Evolutionary conservation across 2,113 vertebrate genomes (phyloP).

Genomic region (Phrynosoma platyrhinos): DNA sequence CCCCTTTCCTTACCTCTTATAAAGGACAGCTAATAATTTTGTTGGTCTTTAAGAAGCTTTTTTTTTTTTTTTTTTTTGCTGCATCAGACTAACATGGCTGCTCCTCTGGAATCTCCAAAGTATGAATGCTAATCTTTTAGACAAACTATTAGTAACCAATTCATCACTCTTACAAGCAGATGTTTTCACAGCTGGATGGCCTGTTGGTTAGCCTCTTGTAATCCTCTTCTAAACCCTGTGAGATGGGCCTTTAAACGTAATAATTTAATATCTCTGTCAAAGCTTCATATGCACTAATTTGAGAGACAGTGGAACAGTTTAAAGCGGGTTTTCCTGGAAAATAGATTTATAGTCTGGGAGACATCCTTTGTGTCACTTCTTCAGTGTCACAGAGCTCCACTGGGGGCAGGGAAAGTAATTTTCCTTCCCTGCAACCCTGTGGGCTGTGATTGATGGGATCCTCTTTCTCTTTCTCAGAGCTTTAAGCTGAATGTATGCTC

Average conservation of each 20-base stretch:
- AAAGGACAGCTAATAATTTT: not conserved
- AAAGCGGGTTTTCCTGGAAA: not conserved
- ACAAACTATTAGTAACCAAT: conserved; percentile 31
- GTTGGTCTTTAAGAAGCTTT: not conserved
- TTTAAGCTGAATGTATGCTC: not conserved
- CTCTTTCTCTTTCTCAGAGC: not conserved
- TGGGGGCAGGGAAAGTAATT: not conserved
- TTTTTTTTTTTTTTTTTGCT: not conserved
- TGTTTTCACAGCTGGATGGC: conserved; percentile 24
- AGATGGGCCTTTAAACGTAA: conserved; percentile 17
- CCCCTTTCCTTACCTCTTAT: not conserved
- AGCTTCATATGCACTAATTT: conserved; percentile 2
- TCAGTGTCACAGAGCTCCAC: not conserved
- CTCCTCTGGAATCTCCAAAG: not conserved
- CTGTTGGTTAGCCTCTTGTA: conserved; percentile 19
- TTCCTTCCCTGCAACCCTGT: not conserved
- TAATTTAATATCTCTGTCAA: conserved; percentile 25
- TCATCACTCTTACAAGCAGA: conserved; percentile 13
- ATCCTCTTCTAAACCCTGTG: conserved; percentile 10
- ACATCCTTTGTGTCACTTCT: not conserved
- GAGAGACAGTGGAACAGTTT: not conserved
- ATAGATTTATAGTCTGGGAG: not conserved
- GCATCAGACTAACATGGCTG: not conserved
- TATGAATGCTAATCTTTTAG: conserved; percentile 12
- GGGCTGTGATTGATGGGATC: not conserved